Evolutionary conservation across 2,888 invertebrate species (phyloP), one percentile per base, ranked within the genome.

Genomic region (Drosophila diplacantha): DNA sequence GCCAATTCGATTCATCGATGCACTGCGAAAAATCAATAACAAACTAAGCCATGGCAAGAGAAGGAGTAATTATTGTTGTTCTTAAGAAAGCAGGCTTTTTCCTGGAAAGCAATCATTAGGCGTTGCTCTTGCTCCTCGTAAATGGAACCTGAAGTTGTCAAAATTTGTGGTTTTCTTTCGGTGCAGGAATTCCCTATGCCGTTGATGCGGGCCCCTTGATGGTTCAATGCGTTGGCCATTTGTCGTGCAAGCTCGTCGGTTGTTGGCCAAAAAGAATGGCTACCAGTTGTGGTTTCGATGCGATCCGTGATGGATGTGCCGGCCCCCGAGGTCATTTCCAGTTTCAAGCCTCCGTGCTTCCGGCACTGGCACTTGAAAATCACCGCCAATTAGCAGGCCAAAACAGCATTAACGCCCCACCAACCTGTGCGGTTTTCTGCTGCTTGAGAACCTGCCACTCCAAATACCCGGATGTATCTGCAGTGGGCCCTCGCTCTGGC

Each of bases 371-470:
- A 31, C 41, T 58, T 44, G 31, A 44, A 59, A 59, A 44, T 32
- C 59, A 59, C 31, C 44, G 31, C 44, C 58, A 59, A 59, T 59
- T 59, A 59, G 35, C 37, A 11, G 58, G 58, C 58, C 34, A 58
- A 37, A 59, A 58, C 58, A 37, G 31, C 22, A 43, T 58, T 58
- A 31, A 11, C 29, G 29, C 43, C 5, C 16, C 34, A 43, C 31
- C 43, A 18, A 7, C n/a, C 43, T n/a, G 24, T 37, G 43, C 24
- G 29, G 41, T n/a, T 53, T 57, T 35, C 35, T 16, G n/a, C n/a
- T 35, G 18, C 58, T 44, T 34, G 34, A 22, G 54, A 39, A 16
- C 11, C 31, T 6, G 11, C 18, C 18, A 7, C 16, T 29, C 12
- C 29, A 14, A 44, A 18, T 44, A 8, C 29, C 29, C 29, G 24